Conservation (phyloP, 2,113 vertebrate genomes). For the Tapirus terrestris region DNA sequence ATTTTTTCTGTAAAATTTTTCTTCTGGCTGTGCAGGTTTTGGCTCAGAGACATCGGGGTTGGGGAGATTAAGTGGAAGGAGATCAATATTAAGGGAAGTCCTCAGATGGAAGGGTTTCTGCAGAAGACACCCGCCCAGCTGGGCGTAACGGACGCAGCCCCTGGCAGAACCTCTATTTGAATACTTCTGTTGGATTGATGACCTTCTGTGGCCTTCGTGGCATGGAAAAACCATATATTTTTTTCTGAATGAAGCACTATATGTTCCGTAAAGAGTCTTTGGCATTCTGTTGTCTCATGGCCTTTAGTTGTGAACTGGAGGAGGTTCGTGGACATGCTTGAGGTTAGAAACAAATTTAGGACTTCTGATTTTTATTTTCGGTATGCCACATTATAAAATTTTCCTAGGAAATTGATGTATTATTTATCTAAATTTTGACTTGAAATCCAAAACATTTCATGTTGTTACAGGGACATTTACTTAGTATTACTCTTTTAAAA, state of each 20-base stretch:
- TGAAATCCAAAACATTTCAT: background rate
- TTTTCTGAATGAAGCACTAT: background rate
- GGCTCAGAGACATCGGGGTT: background rate
- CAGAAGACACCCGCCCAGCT: background rate
- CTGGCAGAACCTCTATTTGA: background rate
- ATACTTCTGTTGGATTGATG: background rate
- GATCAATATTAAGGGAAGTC: background rate
- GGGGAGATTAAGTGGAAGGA: background rate
- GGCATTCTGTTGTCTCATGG: background rate
- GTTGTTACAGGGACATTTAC: background rate
- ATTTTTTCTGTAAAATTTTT: background rate
- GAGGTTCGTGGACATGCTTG: background rate
- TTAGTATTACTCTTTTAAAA: background rate
- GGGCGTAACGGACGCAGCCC: background rate
- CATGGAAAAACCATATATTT: background rate
- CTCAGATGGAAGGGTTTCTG: background rate
- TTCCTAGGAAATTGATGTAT: background rate
- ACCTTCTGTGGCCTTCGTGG: slow-evolving; percentile 2
- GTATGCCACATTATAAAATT: background rate
- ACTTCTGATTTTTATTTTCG: background rate
- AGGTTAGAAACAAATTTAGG: slow-evolving; percentile 1
- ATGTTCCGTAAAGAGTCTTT: background rate
- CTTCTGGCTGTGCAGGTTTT: background rate
- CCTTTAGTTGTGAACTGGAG: background rate
- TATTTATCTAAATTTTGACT: background rate